A percentile compares a stretch with the other conserved stretches of the same genome.
Conservation (phyloP, 1,140 invertebrate genomes). For the Tetragnatha versicolor region DNA sequence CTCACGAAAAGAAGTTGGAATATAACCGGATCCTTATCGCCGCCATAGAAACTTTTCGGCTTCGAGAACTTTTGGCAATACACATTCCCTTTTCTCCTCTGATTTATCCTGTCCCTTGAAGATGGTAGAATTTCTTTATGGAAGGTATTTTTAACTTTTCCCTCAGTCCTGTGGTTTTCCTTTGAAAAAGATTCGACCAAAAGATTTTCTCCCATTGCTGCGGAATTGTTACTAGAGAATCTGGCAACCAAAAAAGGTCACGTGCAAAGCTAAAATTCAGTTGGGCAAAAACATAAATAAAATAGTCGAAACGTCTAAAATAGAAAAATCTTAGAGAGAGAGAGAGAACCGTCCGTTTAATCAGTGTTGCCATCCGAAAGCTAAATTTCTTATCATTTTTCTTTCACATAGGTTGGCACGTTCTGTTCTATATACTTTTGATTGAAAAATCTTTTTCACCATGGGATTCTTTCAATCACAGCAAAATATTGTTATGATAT, state of each 20-base stretch:
- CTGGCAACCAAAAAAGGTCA: neutral
- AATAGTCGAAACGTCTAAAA: neutral
- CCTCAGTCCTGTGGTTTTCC: constrained; percentile 6
- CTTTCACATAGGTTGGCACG: no score
- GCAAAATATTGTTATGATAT: no score
- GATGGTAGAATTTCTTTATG: constrained; percentile 31
- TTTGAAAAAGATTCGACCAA: constrained; percentile 13
- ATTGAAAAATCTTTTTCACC: no score
- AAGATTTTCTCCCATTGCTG: constrained; percentile 16
- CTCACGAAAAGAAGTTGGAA: constrained; percentile 4
- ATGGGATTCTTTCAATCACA: no score
- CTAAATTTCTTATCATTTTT: neutral
- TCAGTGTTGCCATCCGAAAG: neutral
- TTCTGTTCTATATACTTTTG: no score
- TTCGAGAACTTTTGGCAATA: constrained; percentile 24
- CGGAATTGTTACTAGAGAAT: constrained; percentile 7
- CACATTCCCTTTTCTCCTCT: constrained; percentile 8
- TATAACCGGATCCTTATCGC: constrained; percentile 43
- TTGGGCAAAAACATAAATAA: no score
- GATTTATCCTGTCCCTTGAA: constrained; percentile 29
- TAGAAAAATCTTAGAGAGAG: neutral
- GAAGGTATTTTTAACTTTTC: constrained; percentile 34
- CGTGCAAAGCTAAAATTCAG: no score
- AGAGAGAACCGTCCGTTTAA: neutral
- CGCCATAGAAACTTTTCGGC: constrained; percentile 24